phyloP scores from a whole-genome alignment of 2,888 invertebrate species.

The Drosophila nigritarsus region DNA sequence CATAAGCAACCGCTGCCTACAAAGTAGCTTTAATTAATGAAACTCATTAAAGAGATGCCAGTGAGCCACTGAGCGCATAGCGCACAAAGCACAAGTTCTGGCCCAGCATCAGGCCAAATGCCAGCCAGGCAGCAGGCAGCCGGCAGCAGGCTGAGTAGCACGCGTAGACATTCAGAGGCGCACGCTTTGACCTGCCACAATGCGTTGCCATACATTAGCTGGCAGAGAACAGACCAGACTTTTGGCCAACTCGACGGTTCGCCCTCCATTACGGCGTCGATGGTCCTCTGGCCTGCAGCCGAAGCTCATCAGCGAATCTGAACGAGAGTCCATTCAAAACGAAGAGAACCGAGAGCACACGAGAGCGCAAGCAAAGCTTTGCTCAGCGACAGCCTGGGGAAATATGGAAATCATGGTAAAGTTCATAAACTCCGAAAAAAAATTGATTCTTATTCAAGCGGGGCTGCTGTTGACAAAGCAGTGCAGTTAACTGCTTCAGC shows the following conservation, averaged over 20 bases:
- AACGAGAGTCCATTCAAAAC: conserved; percentile 10
- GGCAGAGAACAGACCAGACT: conserved; percentile 16
- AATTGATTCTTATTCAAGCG: neutral
- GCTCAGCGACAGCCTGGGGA: conserved; percentile 38
- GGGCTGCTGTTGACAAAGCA: conserved; percentile 18
- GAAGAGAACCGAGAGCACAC: conserved; percentile 12
- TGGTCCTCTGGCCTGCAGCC: conserved; percentile 21
- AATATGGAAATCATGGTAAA: conserved; percentile 11
- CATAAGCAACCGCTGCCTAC: conserved; percentile 47
- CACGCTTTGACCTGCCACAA: conserved; percentile 78
- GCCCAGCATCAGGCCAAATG: conserved; percentile 28
- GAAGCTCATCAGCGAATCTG: conserved; percentile 35
- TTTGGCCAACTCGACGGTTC: conserved; percentile 31
- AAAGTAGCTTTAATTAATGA: conserved; percentile 80
- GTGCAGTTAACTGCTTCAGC: neutral
- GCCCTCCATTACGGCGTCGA: conserved; percentile 30
- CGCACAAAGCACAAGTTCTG: conserved; percentile 14
- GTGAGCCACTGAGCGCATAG: conserved; percentile 23
- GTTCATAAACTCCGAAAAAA: conserved; percentile 31
- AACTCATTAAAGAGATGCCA: conserved; percentile 76
- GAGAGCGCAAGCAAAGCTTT: conserved; percentile 34
- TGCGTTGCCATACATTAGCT: conserved; percentile 71
- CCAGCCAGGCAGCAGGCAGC: neutral
- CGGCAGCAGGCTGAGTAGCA: conserved; percentile 12
- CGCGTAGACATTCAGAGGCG: conserved; percentile 61